These are phyloP conservation scores for Acanthopleura granulata DNA, from an alignment of 2,888 invertebrate genomes.

Conservation along the genomic window DNA sequence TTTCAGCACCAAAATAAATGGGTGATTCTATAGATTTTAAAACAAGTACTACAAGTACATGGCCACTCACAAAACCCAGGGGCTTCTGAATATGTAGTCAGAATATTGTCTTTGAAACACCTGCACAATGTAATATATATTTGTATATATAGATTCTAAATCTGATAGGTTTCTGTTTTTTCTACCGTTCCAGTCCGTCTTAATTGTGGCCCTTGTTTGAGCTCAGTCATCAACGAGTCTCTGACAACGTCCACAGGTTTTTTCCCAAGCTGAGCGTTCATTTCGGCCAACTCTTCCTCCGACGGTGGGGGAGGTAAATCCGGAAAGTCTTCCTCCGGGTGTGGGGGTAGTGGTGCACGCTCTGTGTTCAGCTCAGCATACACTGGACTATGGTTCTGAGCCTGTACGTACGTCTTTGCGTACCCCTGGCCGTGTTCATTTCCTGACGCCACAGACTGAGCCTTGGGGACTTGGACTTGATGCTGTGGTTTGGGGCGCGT, in stretches of 20 bases:
- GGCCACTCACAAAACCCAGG: neutral
- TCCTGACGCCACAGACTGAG: neutral
- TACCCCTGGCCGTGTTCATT: neutral
- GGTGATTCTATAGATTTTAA: neutral
- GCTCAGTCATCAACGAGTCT: conserved; percentile 30
- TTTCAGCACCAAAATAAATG: neutral
- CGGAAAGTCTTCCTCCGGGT: conserved; percentile 10
- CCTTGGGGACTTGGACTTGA: neutral
- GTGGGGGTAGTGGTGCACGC: conserved; percentile 12
- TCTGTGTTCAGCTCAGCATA: conserved; percentile 25
- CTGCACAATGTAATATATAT: neutral
- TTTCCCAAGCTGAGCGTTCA: conserved; percentile 49
- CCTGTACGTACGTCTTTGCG: neutral
- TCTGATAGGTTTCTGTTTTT: conserved; percentile 12
- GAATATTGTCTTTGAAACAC: neutral
- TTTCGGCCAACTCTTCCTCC: conserved; percentile 55
- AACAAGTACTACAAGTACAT: neutral
- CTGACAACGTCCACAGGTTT: conserved; percentile 33
- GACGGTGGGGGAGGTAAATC: conserved; percentile 58
- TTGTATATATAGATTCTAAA: neutral
- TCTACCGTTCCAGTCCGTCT: conserved; percentile 2
- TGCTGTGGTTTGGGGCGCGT: conserved; percentile 14
- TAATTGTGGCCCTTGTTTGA: conserved; percentile 29
- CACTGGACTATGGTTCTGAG: conserved; percentile 21
- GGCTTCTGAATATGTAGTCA: no score